Conservation (phyloP, 30 jellyfish, hydroid and myxozoan species). For the Aurelia aurita region DNA sequence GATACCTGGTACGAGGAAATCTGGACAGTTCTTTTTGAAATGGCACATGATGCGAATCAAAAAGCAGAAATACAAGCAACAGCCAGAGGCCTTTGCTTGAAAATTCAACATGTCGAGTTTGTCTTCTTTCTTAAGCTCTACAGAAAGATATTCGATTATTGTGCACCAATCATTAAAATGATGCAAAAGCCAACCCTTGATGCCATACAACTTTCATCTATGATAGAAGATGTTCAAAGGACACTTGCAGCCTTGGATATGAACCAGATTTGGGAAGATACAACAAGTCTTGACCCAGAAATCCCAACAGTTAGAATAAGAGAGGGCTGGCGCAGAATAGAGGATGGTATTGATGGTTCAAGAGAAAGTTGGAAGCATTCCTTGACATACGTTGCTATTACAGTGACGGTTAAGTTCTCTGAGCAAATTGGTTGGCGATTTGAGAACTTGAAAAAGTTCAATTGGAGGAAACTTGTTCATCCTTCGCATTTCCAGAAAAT, state of each 20-base stretch:
- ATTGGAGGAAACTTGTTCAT: conserved; percentile 36
- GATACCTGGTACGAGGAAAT: conserved; percentile 20
- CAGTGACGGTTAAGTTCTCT: not conserved
- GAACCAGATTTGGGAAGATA: conserved; percentile 16
- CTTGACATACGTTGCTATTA: not conserved
- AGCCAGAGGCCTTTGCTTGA: conserved; percentile 22
- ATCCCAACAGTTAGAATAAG: conserved; percentile 12
- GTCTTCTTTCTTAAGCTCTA: conserved; percentile 11
- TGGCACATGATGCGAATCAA: conserved; percentile 1
- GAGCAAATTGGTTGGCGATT: conserved; percentile 6
- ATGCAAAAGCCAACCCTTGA: conserved; percentile 12
- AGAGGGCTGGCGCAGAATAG: conserved; percentile 37
- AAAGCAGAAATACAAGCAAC: conserved; percentile 22
- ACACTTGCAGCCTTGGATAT: not conserved
- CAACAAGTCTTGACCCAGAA: conserved; percentile 11
- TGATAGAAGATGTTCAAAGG: not conserved
- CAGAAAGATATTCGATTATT: not conserved
- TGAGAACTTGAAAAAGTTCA: conserved; percentile 47
- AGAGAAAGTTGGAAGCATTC: not conserved
- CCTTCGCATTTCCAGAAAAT: not conserved
- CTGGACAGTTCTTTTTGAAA: conserved; percentile 1
- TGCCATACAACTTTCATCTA: not conserved
- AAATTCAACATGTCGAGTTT: conserved; percentile 6
- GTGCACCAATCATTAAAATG: conserved; percentile 2
- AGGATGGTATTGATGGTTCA: conserved; percentile 16